Base-by-base conservation (phyloP, 2,113 vertebrate species). In the Proteles cristata region DNA sequence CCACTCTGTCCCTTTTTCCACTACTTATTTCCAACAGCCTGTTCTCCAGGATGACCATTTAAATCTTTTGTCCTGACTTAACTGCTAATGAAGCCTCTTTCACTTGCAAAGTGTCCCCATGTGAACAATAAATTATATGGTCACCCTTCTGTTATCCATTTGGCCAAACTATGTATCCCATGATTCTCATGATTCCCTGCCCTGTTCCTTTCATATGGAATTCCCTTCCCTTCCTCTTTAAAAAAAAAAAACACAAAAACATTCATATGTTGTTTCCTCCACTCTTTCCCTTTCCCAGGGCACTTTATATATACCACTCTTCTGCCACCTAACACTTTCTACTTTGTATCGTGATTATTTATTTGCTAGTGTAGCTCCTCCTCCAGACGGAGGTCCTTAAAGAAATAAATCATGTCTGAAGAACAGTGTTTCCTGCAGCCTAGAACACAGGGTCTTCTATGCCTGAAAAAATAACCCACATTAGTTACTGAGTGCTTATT, bases 391-490 rank as follows among this genome's bases (percentile, higher is more conserved):
- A 77, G 35, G 45, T 71, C 31, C 2, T 71, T 77, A 79, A 82
- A 87, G 66, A 76, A 81, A 76, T 55, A 93, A 90, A 61, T 76
- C 53, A 10, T 21, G 50, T 77, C 87, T 97, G 68, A 82, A 17
- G 31, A 84, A 53, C 25, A 16, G 33, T 86, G 14, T 90, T 86
- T 48, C 48, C 43, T 76, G 6, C 17, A 82, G 0, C 39, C 76
- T 53, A n/a, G 26, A 90, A 69, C 28, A 25, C 21, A 25, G 33
- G 33, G 23, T 43, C 53, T 79, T n/a, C 55, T 11, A 26, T 79
- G 76, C 45, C 53, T 85, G 48, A 43, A 53, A 95, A 28, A 89
- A 80, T n/a, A 14, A 35, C 58, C 81, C 48, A 33, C 33, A 31
- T 53, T 16, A 35, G 33, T 74, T 71, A 26, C 77, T 58, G 39